Conservation (phyloP, 2,888 invertebrate genomes). For the Drosophila lacicola region DNA sequence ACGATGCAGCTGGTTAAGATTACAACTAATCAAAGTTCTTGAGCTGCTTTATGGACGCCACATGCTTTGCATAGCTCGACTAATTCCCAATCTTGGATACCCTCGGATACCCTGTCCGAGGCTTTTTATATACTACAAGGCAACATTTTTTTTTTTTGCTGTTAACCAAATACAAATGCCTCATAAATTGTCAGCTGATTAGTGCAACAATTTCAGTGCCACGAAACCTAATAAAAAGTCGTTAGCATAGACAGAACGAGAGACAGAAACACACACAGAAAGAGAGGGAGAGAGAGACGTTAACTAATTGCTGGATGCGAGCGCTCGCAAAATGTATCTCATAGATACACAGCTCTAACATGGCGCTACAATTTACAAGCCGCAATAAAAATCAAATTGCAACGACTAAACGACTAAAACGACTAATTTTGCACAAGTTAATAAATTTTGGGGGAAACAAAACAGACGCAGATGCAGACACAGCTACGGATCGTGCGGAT, state of each 20-base stretch:
- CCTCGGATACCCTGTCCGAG: background rate
- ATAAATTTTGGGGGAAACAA: conserved; percentile 61
- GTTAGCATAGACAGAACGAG: conserved; percentile 19
- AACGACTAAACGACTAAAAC: conserved; percentile 78
- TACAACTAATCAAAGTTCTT: conserved; percentile 69
- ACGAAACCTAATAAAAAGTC: conserved; percentile 54
- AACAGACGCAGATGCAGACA: conserved; percentile 16
- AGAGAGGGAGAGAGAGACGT: conserved; percentile 23
- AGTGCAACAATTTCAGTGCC: conserved; percentile 74
- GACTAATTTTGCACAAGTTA: conserved; percentile 79
- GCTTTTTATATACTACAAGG: conserved; percentile 41
- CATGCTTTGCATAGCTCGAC: conserved; percentile 69
- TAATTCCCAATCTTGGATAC: conserved; percentile 49
- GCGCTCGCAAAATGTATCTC: conserved; percentile 56
- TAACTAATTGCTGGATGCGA: conserved; percentile 54
- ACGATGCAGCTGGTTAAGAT: conserved; percentile 63
- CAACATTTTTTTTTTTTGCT: conserved; percentile 18
- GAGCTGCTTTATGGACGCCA: conserved; percentile 40
- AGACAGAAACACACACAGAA: conserved; percentile 3
- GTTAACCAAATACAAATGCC: conserved; percentile 62
- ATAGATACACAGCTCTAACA: conserved; percentile 55
- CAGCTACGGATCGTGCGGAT: conserved; percentile 44
- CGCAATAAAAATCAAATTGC: conserved; percentile 79
- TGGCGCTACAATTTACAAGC: conserved; percentile 57
- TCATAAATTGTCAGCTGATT: conserved; percentile 74